Conservation (phyloP, 2,888 invertebrate species). For the Athalia rosae region DNA sequence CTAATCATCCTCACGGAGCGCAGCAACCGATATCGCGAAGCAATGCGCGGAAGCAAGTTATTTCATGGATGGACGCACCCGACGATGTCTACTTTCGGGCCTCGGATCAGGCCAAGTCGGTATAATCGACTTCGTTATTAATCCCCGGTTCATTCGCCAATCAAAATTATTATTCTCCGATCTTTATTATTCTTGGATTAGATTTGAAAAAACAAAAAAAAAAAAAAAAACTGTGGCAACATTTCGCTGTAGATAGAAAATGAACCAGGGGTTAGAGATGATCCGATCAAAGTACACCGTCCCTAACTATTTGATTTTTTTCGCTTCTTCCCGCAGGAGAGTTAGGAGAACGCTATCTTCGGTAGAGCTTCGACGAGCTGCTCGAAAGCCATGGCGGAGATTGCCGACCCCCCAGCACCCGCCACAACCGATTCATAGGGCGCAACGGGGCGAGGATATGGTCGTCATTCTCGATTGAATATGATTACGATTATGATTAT, state of each 20-base stretch:
- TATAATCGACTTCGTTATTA: conserved; percentile 54
- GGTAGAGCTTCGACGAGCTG: conserved; percentile 87
- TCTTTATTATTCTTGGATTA: not conserved
- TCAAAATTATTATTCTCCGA: conserved; percentile 3
- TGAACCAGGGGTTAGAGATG: conserved; percentile 43
- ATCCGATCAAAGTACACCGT: not conserved
- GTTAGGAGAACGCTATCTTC: conserved; percentile 87
- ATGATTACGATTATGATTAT: conserved; percentile 48
- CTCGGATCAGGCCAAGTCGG: conserved; percentile 92
- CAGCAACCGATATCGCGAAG: conserved; percentile 85
- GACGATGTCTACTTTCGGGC: conserved; percentile 98
- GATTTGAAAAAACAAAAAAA: not conserved
- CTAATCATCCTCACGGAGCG: conserved; percentile 67
- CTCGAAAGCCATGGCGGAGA: conserved; percentile 89
- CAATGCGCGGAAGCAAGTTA: conserved; percentile 87
- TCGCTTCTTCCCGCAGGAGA: conserved; percentile 78
- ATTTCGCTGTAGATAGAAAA: not conserved
- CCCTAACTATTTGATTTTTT: not conserved
- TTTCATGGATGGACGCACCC: conserved; percentile 98
- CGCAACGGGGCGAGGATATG: conserved; percentile 72
- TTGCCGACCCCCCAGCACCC: conserved; percentile 69
- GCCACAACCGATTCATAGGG: conserved; percentile 59
- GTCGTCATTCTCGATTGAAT: conserved; percentile 74
- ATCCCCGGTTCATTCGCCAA: conserved; percentile 33
- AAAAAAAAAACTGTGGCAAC: too few species aligned